phyloP scores from a whole-genome alignment of 2,113 vertebrate species.

The Grus americana region DNA sequence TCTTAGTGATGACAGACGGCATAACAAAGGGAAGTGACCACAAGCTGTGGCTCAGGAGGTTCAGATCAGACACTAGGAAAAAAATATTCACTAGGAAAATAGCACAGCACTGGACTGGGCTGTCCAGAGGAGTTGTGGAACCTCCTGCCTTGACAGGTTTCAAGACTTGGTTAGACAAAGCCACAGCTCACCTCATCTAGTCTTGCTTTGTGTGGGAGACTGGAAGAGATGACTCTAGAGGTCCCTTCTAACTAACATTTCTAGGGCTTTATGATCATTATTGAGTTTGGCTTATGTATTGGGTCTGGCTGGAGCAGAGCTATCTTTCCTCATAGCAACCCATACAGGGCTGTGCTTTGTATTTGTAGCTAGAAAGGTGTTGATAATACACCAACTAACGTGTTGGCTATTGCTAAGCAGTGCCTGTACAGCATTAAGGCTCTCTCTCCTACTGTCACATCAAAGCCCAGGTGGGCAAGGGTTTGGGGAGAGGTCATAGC shows the following conservation, averaged over 20 bases:
- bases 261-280: neutral
- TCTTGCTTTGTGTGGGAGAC: neutral
- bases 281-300: neutral
- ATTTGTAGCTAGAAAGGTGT: neutral
- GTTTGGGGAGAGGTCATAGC: too few relatives aligned
- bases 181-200: neutral
- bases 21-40: neutral
- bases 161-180: neutral
- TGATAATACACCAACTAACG: neutral
- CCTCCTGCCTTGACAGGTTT: neutral
- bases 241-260: neutral
- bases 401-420: neutral
- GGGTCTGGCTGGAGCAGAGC: neutral
- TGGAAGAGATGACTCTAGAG: neutral
- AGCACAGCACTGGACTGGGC: neutral
- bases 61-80: neutral
- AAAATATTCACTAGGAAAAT: neutral
- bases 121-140: neutral
- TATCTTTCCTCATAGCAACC: neutral
- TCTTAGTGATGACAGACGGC: neutral
- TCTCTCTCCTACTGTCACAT: neutral
- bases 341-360: accelerated
- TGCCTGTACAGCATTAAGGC: neutral
- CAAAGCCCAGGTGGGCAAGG: neutral
- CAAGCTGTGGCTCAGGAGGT: neutral